Base-by-base conservation (phyloP, 2,113 vertebrate genomes). In the Boulengeromyrus knoepffleri region DNA sequence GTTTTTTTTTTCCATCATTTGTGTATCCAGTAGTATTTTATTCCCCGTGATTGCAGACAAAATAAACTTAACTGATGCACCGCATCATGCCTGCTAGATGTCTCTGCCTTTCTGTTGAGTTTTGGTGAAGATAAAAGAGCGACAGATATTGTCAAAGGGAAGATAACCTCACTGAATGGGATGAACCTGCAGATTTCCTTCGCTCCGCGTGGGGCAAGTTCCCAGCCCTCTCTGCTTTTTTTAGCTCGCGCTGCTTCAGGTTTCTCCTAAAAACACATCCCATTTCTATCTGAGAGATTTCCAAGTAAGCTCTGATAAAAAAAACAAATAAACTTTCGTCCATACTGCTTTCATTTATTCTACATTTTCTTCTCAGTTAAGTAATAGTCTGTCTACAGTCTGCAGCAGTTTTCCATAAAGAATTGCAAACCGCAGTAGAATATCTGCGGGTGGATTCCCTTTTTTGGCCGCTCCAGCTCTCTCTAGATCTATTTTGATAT, bases 61-160 rank as follows among this genome's bases (percentile, higher is more conserved):
- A 96, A 96, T 94, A 96, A 95, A 96, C 90, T 92, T 93, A 92
- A 95, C 92, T 91, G 92, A 91, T 90, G 86, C 91, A 91, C 92
- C 1, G 77, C 83, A 89, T 90, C 89, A 89, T 93, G 88, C 89
- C 3, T 91, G 91, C 91, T 91, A 90, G 90, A 92, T 88, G 90
- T 21, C 39, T 93, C 88, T 92, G 93, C 93, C 95, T 93, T 91
- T 93, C 91, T 93, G 93, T 90, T 94, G 93, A 92, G 92, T 91
- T 94, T 93, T 91, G 92, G 93, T 88, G 74, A n/a, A 88, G 80
- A 93, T 91, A 93, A 94, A 93, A 91, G 39, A 10, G 88, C 46
- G 83, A 88, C 52, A 91, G 91, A 93, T 92, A 91, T 88, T 90
- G 91, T 93, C 90, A 92, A 89, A 90, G 89, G 52, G 49, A 70